phyloP scores from a whole-genome alignment of 2,888 invertebrate genomes.

The Tryphoninae sp. region DNA sequence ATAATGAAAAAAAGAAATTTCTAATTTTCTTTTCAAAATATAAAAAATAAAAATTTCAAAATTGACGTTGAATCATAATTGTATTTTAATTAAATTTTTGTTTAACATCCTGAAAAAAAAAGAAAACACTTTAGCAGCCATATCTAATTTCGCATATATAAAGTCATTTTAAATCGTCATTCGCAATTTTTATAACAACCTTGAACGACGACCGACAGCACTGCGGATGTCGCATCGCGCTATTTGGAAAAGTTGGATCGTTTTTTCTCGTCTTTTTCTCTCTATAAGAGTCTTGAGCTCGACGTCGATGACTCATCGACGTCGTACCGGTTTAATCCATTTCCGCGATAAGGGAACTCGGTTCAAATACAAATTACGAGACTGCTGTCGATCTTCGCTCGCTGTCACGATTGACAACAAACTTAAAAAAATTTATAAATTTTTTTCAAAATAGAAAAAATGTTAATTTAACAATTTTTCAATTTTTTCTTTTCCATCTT shows the following conservation, averaged over 20 bases:
- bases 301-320: conserved; percentile 50
- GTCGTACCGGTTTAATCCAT: conserved; percentile 31
- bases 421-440: no score
- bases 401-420: conserved; percentile 33
- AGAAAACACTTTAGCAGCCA: no score
- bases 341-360: conserved; percentile 47
- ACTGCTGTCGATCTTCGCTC: conserved; percentile 56
- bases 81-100: no score
- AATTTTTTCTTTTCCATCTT: no score
- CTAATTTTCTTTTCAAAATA: no score
- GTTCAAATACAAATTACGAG: conserved; percentile 4
- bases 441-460: no score
- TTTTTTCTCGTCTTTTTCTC: not conserved
- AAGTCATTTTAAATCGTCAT: conserved; percentile 37
- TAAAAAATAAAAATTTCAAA: no score
- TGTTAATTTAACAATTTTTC: no score
- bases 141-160: no score
- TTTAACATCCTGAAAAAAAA: no score
- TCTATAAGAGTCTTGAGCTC: not conserved
- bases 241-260: not conserved
- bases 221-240: not conserved
- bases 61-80: no score
- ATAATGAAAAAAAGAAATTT: no score
- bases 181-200: conserved; percentile 14
- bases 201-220: conserved; percentile 25